Percentiles rank a stretch among this genome's conserved stretches.
phyloP scores from a whole-genome alignment of 2,888 invertebrate genomes.

The Erpobdella octoculata region DNA sequence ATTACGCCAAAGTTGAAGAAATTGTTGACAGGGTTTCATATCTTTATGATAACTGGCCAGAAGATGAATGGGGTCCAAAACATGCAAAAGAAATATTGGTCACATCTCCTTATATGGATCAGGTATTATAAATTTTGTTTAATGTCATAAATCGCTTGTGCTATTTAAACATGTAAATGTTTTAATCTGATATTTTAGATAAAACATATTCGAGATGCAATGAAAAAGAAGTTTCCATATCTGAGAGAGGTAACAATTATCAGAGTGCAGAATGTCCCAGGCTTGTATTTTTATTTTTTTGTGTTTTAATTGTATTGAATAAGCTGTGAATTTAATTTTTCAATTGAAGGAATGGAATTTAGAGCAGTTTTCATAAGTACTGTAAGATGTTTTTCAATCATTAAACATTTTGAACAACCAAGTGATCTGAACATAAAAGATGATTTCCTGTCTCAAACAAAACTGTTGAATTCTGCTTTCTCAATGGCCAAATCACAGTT shows the following conservation, averaged over 20 bases:
- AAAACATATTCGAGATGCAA: conserved; percentile 29
- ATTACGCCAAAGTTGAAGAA: conserved; percentile 46
- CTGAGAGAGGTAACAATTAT: conserved; percentile 39
- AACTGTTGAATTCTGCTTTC: conserved; percentile 49
- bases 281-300: no score
- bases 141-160: no score
- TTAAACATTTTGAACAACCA: no score
- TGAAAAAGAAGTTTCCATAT: conserved; percentile 37
- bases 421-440: no score
- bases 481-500: conserved; percentile 48
- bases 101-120: conserved; percentile 46
- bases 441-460: conserved; percentile 47
- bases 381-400: no score
- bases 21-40: conserved; percentile 44
- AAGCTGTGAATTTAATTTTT: no score
- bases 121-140: conserved; percentile 43
- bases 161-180: no score
- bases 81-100: conserved; percentile 44
- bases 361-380: conserved; percentile 47
- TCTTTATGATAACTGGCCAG: conserved; percentile 45
- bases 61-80: conserved; percentile 44
- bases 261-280: conserved; percentile 45
- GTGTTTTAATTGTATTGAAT: no score
- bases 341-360: conserved; percentile 48
- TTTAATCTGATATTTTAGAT: conserved; percentile 13